These are phyloP conservation scores for Drosophila virilis DNA, from an alignment of 1,140 invertebrate species.

Conservation along the genomic window DNA sequence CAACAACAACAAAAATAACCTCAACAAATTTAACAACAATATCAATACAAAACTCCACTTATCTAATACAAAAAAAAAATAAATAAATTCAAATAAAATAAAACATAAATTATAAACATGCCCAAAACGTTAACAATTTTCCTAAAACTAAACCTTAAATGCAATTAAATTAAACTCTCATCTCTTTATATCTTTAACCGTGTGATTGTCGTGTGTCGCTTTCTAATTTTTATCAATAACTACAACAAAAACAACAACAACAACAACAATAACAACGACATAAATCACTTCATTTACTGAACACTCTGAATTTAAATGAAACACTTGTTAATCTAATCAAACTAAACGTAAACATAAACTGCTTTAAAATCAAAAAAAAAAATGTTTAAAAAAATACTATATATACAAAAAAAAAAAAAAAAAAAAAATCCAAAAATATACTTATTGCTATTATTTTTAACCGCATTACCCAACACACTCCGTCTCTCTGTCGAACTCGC, in stretches of 20 bases:
- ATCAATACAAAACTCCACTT: conserved; percentile 25
- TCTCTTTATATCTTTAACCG: background rate
- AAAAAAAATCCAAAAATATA: conserved; percentile 60
- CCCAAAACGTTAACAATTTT: conserved; percentile 6
- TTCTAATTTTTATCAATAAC: background rate
- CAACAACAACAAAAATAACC: conserved; percentile 25
- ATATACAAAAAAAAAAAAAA: conserved; percentile 36
- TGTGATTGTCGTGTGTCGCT: conserved; percentile 5
- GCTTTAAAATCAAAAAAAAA: conserved; percentile 27
- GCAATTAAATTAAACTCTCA: background rate
- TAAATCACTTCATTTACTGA: conserved; percentile 20
- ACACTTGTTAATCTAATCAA: conserved; percentile 10
- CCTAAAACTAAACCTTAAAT: conserved; percentile 13
- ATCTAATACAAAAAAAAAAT: conserved; percentile 20
- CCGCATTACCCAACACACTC: conserved; percentile 79
- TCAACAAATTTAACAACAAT: conserved; percentile 27
- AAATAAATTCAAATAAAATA: conserved; percentile 25
- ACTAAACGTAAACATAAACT: conserved; percentile 17
- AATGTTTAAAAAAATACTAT: conserved; percentile 13
- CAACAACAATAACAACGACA: conserved; percentile 24
- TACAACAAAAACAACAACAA: conserved; percentile 13
- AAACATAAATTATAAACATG: conserved; percentile 17
- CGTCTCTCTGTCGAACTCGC: conserved; percentile 75
- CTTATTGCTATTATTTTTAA: conserved; percentile 80
- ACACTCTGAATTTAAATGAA: conserved; percentile 11